Evolutionary conservation across 1,140 invertebrate genomes (phyloP).

Genomic region (Drosophila littoralis): DNA sequence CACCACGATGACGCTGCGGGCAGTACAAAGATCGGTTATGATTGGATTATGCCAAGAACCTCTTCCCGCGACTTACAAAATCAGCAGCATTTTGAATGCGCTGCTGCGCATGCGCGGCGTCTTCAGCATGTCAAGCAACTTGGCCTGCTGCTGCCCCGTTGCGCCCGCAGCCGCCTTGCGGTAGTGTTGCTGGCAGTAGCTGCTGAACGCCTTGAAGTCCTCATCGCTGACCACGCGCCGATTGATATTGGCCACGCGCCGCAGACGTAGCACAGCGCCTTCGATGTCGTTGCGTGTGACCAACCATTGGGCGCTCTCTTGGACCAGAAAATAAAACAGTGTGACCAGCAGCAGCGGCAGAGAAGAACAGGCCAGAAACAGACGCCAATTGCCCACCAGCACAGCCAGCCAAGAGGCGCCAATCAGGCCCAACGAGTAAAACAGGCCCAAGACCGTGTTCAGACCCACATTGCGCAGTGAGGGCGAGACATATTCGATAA

Average conservation of each 20-base stretch:
- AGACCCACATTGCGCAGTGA: constrained; percentile 86
- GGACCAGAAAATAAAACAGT: constrained; percentile 85
- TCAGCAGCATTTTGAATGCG: constrained; percentile 85
- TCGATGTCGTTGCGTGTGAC: constrained; percentile 86
- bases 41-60: neutral
- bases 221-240: constrained; percentile 83
- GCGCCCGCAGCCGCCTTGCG: constrained; percentile 63
- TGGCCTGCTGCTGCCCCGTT: constrained; percentile 58
- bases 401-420: constrained; percentile 86
- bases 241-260: constrained; percentile 86
- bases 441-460: constrained; percentile 86
- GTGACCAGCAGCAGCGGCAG: constrained; percentile 84
- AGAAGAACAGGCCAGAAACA: constrained; percentile 85
- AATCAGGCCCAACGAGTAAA: constrained; percentile 86
- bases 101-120: constrained; percentile 85
- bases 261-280: constrained; percentile 85
- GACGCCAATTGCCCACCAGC: constrained; percentile 85
- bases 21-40: constrained; percentile 3
- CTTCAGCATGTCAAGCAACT: constrained; percentile 85
- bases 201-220: constrained; percentile 84
- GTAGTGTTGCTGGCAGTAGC: constrained; percentile 70
- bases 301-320: constrained; percentile 88
- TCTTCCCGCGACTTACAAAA: constrained; percentile 84
- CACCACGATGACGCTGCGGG: constrained; percentile 85
- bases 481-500: constrained; percentile 87